Evolutionary conservation across 2,888 invertebrate species (phyloP).

Genomic region (Apodemia duryi): DNA sequence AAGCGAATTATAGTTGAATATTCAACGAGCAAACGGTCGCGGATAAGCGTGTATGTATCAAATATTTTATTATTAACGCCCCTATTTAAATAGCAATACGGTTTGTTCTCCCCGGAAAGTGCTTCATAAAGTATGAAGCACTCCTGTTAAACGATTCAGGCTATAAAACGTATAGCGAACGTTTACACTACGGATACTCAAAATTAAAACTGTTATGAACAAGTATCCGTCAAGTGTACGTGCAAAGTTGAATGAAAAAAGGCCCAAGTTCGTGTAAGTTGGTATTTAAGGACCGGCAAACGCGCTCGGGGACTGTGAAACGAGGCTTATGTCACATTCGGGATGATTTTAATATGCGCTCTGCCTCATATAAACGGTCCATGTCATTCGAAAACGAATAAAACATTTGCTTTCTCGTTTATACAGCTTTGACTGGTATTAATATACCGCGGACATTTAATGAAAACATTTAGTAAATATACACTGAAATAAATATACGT

Average conservation of each 20-base stretch:
- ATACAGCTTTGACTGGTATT: conserved; percentile 24
- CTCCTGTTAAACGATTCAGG: conserved; percentile 40
- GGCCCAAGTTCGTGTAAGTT: conserved; percentile 31
- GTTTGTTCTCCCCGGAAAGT: conserved; percentile 46
- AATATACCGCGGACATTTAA: conserved; percentile 24
- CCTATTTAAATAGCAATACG: conserved; percentile 54
- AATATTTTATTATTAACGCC: conserved; percentile 50
- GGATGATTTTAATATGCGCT: conserved; percentile 32
- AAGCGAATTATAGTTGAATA: conserved; percentile 57
- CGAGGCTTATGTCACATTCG: conserved; percentile 28
- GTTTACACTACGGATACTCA: conserved; percentile 37
- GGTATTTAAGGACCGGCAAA: conserved; percentile 35
- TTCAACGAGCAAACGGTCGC: conserved; percentile 48
- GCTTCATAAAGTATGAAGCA: conserved; percentile 47
- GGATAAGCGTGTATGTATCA: conserved; percentile 50
- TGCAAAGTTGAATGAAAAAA: conserved; percentile 33
- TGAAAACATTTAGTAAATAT: conserved; percentile 17
- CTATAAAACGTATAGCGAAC: conserved; percentile 38
- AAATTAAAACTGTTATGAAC: conserved; percentile 38
- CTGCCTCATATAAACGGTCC: conserved; percentile 32
- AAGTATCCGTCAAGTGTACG: conserved; percentile 26
- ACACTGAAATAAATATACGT: neutral
- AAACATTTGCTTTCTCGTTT: conserved; percentile 24
- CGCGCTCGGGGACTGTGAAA: conserved; percentile 29
- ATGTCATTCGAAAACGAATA: conserved; percentile 27